Percentiles rank a stretch among this genome's conserved stretches.
These are phyloP conservation scores for Acanthurus lineatus DNA, from an alignment of 2,797 vertebrate genomes.

Conservation along the genomic window DNA sequence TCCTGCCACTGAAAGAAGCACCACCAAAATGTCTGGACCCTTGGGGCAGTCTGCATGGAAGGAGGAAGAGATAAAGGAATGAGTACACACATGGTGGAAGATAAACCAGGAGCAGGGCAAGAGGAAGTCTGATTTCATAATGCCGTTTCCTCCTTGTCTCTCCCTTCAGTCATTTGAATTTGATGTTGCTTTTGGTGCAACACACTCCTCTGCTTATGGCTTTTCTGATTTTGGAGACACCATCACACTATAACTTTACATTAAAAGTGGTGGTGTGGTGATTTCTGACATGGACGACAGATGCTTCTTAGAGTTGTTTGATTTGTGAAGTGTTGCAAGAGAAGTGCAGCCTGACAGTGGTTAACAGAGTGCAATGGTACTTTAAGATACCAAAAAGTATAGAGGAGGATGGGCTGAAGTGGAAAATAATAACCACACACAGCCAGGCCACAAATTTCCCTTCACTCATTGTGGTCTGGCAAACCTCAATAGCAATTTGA, in stretches of 20 bases:
- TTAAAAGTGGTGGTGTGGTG: background rate
- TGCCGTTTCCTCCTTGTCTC: constrained; percentile 11
- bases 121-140: constrained; percentile 38
- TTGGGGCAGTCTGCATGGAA: constrained; percentile 91
- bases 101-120: constrained; percentile 20
- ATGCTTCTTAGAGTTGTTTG: constrained; percentile 15
- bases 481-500: constrained; percentile 51
- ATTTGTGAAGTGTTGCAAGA: constrained; percentile 17
- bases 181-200: background rate
- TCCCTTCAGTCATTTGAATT: background rate
- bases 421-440: constrained; percentile 54
- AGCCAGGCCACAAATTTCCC: constrained; percentile 51
- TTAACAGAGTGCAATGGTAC: background rate
- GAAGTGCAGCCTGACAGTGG: background rate
- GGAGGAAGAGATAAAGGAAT: constrained; percentile 43
- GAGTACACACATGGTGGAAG: constrained; percentile 6
- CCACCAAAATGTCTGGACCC: constrained; percentile 93
- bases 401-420: constrained; percentile 39
- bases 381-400: constrained; percentile 34
- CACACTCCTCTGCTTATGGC: background rate
- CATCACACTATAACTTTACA: background rate
- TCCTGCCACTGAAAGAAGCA: constrained; percentile 93
- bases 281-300: background rate
- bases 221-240: constrained; percentile 2
- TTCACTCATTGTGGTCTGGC: constrained; percentile 56